Evolutionary conservation across 2,113 vertebrate genomes (phyloP), one percentile per base, ranked within the genome.

Genomic region (Limnothrissa miodon): DNA sequence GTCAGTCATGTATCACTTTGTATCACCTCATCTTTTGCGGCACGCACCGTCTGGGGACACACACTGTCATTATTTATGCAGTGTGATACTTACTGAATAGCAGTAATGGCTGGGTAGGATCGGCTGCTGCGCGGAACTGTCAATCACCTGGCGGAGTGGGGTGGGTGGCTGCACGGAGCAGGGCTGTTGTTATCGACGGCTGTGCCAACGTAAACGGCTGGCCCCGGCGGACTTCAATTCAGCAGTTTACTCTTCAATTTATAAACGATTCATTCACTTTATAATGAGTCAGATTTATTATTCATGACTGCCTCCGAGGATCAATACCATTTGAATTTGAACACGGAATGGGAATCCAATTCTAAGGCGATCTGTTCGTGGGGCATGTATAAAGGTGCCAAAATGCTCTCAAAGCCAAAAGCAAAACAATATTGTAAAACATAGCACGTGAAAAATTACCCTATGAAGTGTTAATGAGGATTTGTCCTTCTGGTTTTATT

Each of bases 61-160:
- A 39, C 84, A 87, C 87, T 80, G 84, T 84, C 45, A 87, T 88
- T 85, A 86, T 88, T 39, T 87, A 90, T 86, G 87, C 84, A 87
- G 86, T 90, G 82, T 90, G 82, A 45, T 83, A 84, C 84, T 82
- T 84, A 78, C 81, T 79, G 70, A 70, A 82, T 21, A 39, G 23
- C 2, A 74, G 29, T 81, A 45, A 88, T 87, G 86, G 84, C 46
- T 81, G 62, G 10, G 11, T 66, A 48, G 70, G 70, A 53, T 78
- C 79, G 78, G 80, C 80, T 86, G 82, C 78, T 46, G 79, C 45
- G 23, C 42, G 66, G 80, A 45, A 62, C 80, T 82, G 70, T 81
- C 81, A 86, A 81, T 82, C 81, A 82, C 82, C 33, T 44, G 56
- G 59, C 48, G 15, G 66, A 39, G 66, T 17, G 13, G 48, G 51